Conservation (phyloP, 2,888 invertebrate species). For the Entomobrya multifasciata region DNA sequence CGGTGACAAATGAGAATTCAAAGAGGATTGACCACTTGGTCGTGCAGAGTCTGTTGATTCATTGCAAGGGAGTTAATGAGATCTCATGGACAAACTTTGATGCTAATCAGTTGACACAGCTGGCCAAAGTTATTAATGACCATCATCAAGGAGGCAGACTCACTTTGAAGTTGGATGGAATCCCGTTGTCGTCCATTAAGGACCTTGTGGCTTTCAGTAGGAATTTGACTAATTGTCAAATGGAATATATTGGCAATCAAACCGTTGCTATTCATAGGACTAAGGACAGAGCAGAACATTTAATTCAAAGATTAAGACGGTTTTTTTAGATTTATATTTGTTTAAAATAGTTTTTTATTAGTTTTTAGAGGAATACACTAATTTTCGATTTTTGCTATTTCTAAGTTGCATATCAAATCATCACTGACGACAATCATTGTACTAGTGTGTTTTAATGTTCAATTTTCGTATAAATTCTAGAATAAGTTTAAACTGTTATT, state of each 20-base stretch:
- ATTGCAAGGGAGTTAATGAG: conserved; percentile 75
- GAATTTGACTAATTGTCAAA: conserved; percentile 68
- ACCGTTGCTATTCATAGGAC: conserved; percentile 71
- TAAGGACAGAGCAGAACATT: conserved; percentile 76
- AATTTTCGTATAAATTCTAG: not conserved
- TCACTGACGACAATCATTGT: conserved; percentile 20
- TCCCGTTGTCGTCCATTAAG: conserved; percentile 74
- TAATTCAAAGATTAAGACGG: conserved; percentile 75
- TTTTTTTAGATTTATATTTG: conserved; percentile 67
- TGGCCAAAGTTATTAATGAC: conserved; percentile 75
- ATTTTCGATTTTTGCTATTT: not conserved
- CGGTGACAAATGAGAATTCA: conserved; percentile 71
- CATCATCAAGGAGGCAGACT: conserved; percentile 58
- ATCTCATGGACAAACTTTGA: conserved; percentile 78
- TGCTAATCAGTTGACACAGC: conserved; percentile 69
- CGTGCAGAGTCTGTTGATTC: conserved; percentile 69
- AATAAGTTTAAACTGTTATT: not conserved
- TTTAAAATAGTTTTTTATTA: no score
- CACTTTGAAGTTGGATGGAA: conserved; percentile 72
- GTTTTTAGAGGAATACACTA: not conserved
- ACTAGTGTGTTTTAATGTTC: conserved; percentile 24
- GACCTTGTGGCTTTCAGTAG: conserved; percentile 67
- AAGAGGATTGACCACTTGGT: conserved; percentile 76
- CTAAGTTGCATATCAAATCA: not conserved
- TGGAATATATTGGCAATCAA: conserved; percentile 77